Evolutionary conservation across 2,113 vertebrate genomes (phyloP).

Genomic region (Mobula hypostoma): DNA sequence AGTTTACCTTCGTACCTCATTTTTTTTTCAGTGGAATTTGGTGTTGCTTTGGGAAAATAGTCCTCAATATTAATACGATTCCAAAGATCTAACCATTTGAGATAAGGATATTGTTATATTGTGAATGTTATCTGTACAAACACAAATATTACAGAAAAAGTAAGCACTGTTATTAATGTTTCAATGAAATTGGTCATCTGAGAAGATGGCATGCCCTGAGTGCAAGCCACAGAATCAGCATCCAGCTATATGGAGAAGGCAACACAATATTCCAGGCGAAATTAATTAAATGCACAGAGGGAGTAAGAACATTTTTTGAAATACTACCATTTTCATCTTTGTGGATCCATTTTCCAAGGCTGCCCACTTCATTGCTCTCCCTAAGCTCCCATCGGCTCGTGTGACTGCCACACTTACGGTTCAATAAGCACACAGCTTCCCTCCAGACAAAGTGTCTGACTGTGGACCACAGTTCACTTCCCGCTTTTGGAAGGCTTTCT

Average conservation of each 20-base stretch:
- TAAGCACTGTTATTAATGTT: neutral
- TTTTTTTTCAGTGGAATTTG: neutral
- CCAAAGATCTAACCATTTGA: neutral
- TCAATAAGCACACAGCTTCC: no score
- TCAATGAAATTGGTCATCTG: neutral
- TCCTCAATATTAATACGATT: neutral
- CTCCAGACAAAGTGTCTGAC: no score
- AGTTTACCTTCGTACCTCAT: no score
- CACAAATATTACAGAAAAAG: neutral
- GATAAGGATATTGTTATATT: neutral
- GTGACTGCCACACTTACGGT: no score
- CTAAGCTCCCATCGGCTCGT: no score
- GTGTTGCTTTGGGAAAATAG: neutral
- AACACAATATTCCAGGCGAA: neutral
- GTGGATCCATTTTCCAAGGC: no score
- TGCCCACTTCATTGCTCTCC: no score
- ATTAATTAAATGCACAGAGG: neutral
- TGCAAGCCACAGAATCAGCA: neutral
- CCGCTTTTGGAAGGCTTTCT: no score
- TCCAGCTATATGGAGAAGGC: neutral
- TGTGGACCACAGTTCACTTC: no score
- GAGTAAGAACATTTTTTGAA: no score
- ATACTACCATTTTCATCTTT: no score
- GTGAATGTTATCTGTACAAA: neutral
- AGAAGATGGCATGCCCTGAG: neutral